Base-by-base conservation (phyloP, 2,113 vertebrate species). In the Leptobrachium ailaonicum region DNA sequence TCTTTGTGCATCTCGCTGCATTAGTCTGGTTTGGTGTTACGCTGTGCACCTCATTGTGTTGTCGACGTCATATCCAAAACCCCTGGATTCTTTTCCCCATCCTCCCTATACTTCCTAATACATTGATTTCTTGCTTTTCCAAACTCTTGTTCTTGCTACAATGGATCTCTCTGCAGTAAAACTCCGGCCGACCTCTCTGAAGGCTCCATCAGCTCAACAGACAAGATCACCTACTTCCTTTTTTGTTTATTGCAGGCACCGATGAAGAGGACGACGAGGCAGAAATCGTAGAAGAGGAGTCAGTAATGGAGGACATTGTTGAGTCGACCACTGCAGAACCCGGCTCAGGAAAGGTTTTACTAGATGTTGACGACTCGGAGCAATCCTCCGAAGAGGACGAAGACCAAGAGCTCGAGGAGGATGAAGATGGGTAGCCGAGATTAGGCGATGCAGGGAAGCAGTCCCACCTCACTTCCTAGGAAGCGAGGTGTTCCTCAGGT, bases 331-430 rank as follows among this genome's bases (percentile, higher is more conserved):
- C 45, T n/a, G 79, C 44, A 47, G 79, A 68, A 14, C 70, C 40
- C 4, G 64, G 62, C 8, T 45, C 79, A 10, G 64, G 73, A 45
- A 66, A 79, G 13, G 44, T 75, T 47, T 64, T 81, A 10, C 5
- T 75, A 42, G 79, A 81, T 81, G 62, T 45, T 60, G 71, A 80
- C 44, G 78, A 74, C 47, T 81, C 79, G 2, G 79, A 50, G 32
- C 66, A 75, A 12, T 75, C 72, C 63, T 80, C 71, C 43, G 71
- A 47, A 69, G 66, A n/a, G 41, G 79, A 41, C 14, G 79, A 67
- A 2, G 79, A 81, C 12, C 56, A 53, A 20, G 63, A 67, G 40
- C 62, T 66, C 45, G 62, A 63, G 11, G 41, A 72, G 13, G 69
- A 68, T 44, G 78, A 66, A 2, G 20, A 66, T 73, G 64, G 45